A percentile compares a stretch with the other conserved stretches of the same genome.
Conservation (phyloP, 2,113 vertebrate genomes). For the Mastomys natalensis region DNA sequence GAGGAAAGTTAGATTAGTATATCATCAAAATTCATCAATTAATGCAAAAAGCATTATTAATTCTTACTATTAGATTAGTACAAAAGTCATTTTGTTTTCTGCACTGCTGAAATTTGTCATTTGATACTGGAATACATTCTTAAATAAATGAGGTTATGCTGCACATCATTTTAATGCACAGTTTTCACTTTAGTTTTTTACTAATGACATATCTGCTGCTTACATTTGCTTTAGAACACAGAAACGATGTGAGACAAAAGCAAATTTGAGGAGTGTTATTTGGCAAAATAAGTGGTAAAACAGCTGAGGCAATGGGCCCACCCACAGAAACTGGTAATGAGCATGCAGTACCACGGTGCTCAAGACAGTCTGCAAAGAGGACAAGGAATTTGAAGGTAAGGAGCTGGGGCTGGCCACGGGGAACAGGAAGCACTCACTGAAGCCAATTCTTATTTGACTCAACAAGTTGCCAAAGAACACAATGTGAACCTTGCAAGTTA, state of each 20-base stretch:
- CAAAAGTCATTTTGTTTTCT: neutral
- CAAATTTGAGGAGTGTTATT: neutral
- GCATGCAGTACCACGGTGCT: too few relatives aligned
- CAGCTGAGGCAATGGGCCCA: neutral
- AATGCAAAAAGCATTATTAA: constrained; percentile 47
- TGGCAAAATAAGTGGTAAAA: neutral
- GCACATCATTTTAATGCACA: neutral
- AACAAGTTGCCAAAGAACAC: neutral
- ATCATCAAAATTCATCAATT: constrained; percentile 24
- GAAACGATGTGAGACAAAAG: neutral
- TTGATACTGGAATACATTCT: neutral
- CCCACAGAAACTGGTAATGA: neutral
- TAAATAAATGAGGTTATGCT: neutral
- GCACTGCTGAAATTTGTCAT: neutral
- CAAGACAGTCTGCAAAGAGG: neutral
- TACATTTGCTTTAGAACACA: neutral
- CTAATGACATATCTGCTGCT: neutral
- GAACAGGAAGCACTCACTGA: neutral
- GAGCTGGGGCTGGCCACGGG: neutral
- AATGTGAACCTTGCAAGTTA: neutral
- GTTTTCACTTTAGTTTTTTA: neutral
- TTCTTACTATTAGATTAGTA: neutral
- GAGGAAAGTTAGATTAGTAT: constrained; percentile 44
- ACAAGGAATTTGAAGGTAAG: neutral
- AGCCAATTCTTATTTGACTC: neutral